A percentile compares a stretch with the other conserved stretches of the same genome.
Evolutionary conservation across 2,797 vertebrate genomes (phyloP).

Genomic region (Sarcoramphus papa): DNA sequence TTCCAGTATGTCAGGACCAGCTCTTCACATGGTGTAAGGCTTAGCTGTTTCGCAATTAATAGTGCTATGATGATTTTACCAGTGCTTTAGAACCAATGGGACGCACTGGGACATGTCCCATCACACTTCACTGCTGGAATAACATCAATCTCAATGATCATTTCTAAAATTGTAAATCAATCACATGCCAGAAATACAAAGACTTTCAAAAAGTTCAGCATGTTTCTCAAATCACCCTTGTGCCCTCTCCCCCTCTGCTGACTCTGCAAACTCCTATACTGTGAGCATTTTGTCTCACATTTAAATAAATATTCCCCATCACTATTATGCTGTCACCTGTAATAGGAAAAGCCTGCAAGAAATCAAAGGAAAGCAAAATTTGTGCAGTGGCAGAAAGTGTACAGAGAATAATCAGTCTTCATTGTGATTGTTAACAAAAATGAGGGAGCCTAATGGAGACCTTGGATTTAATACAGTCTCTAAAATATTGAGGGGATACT

Average conservation of each 20-base stretch:
- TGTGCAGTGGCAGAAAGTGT: constrained; percentile 42
- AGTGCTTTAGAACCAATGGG: background rate
- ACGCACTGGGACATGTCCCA: background rate
- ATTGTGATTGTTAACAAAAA: constrained; percentile 51
- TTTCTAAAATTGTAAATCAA: constrained; percentile 49
- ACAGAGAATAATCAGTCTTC: constrained; percentile 60
- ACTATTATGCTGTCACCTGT: constrained; percentile 67
- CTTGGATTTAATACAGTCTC: constrained; percentile 37
- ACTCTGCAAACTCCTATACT: constrained; percentile 2
- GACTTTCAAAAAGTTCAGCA: background rate
- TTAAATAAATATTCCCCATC: constrained; percentile 65
- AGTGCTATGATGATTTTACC: background rate
- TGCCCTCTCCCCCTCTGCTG: constrained; percentile 18
- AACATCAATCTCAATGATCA: constrained; percentile 30
- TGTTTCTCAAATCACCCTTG: constrained; percentile 49
- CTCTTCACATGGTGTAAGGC: background rate
- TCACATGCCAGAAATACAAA: constrained; percentile 44
- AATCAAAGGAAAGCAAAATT: constrained; percentile 64
- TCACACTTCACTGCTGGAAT: background rate
- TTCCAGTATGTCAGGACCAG: background rate
- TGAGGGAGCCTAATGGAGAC: constrained; percentile 43
- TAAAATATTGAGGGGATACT: constrained; percentile 7
- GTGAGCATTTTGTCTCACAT: constrained; percentile 40
- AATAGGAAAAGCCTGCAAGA: constrained; percentile 66
- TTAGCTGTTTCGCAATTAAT: background rate